phyloP scores from a whole-genome alignment of 2,113 vertebrate genomes.

The Callorhinus ursinus region DNA sequence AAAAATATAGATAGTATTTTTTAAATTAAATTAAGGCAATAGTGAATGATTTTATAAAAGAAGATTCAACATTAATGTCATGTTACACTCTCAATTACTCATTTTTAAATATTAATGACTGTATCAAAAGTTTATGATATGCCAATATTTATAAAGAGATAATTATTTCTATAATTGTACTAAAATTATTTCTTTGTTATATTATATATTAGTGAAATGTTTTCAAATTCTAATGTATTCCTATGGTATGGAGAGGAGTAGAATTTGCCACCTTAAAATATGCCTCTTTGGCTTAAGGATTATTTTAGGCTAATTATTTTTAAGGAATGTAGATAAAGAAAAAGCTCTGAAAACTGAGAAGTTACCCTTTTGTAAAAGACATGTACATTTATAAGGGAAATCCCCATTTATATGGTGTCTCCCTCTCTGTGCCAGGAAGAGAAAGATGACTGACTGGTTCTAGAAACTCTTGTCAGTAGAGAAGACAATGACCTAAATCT shows the following conservation, averaged over 20 bases:
- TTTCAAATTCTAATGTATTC: constrained; percentile 47
- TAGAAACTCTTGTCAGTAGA: background rate
- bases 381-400: background rate
- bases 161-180: background rate
- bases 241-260: background rate
- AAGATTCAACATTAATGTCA: background rate
- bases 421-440: background rate
- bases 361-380: background rate
- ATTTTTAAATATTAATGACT: background rate
- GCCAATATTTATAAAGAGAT: background rate
- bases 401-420: background rate
- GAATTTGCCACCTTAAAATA: background rate
- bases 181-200: background rate
- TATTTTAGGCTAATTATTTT: background rate
- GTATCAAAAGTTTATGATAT: background rate
- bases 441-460: background rate
- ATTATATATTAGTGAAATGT: background rate
- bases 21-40: background rate
- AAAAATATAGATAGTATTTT: background rate
- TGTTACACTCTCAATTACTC: background rate
- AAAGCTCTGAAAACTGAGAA: background rate
- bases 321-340: background rate
- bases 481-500: background rate
- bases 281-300: background rate
- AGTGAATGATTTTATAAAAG: background rate